These are phyloP conservation scores for Spinus pinus DNA, from an alignment of 2,797 vertebrate species.

Conservation along the genomic window DNA sequence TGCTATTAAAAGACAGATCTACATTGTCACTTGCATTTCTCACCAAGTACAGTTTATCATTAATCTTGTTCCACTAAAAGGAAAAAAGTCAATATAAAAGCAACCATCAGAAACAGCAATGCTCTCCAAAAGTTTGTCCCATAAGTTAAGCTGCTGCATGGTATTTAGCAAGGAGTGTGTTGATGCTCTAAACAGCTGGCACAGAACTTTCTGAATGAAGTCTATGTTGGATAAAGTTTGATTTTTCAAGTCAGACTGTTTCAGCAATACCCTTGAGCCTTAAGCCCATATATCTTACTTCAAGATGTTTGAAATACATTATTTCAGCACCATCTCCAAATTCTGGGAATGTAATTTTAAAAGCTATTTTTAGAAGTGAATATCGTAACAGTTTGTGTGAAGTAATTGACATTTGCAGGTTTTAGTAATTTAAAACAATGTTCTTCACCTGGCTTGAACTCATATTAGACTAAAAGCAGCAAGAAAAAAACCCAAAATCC, in stretches of 20 bases:
- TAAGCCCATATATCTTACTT: neutral
- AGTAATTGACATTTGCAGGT: neutral
- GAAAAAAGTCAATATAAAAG: neutral
- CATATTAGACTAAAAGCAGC: neutral
- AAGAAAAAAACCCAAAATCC: neutral
- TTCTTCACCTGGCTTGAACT: neutral
- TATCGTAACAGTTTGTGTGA: neutral
- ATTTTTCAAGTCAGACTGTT: neutral
- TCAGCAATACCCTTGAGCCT: neutral
- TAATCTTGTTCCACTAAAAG: neutral
- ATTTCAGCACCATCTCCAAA: neutral
- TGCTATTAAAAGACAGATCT: neutral
- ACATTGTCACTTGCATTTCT: neutral
- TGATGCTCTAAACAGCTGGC: fast-evolving
- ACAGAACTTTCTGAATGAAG: neutral
- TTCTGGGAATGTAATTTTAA: neutral
- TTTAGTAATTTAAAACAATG: neutral
- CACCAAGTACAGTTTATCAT: fast-evolving
- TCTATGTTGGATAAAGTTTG: neutral
- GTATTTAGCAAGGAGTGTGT: neutral
- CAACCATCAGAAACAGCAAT: neutral
- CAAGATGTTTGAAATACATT: neutral
- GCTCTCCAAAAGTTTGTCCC: neutral
- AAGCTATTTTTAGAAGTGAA: neutral
- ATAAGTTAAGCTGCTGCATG: neutral